Evolutionary conservation across 2,797 vertebrate species (phyloP).

Genomic region (Taenioides sp.): DNA sequence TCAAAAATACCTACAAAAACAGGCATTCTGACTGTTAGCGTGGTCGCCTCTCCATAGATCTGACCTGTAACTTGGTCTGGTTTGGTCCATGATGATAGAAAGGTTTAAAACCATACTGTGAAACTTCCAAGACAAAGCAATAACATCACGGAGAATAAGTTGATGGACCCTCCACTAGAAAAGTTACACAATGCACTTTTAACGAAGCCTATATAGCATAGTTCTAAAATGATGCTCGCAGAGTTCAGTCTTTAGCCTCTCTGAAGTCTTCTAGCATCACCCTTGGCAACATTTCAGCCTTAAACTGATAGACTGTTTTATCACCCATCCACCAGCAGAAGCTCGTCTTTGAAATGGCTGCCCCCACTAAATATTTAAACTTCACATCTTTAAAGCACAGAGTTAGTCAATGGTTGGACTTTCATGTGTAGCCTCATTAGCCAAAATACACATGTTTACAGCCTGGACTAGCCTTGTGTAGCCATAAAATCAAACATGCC

Average conservation of each 20-base stretch:
- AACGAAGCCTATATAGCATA: neutral
- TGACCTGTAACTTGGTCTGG: too few species aligned
- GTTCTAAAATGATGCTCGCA: neutral
- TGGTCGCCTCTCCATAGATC: too few species aligned
- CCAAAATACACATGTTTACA: neutral
- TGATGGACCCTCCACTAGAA: too few species aligned
- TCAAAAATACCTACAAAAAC: too few species aligned
- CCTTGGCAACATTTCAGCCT: neutral
- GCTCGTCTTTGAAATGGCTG: conserved; percentile 3
- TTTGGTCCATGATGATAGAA: too few species aligned
- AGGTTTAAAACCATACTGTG: too few species aligned
- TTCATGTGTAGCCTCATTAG: conserved; percentile 5
- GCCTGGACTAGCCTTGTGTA: neutral
- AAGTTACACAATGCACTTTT: too few species aligned
- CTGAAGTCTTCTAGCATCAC: neutral
- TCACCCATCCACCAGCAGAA: neutral
- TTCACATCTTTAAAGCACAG: neutral
- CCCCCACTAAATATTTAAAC: conserved; percentile 8
- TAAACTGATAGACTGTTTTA: neutral
- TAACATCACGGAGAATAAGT: too few species aligned
- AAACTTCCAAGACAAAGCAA: too few species aligned
- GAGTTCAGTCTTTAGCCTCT: neutral
- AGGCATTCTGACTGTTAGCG: too few species aligned
- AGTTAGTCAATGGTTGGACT: neutral
- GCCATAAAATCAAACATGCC: neutral